Percentiles rank a stretch among this genome's conserved stretches.
Conservation (phyloP, 2,113 vertebrate species). For the Amazona guildingii region DNA sequence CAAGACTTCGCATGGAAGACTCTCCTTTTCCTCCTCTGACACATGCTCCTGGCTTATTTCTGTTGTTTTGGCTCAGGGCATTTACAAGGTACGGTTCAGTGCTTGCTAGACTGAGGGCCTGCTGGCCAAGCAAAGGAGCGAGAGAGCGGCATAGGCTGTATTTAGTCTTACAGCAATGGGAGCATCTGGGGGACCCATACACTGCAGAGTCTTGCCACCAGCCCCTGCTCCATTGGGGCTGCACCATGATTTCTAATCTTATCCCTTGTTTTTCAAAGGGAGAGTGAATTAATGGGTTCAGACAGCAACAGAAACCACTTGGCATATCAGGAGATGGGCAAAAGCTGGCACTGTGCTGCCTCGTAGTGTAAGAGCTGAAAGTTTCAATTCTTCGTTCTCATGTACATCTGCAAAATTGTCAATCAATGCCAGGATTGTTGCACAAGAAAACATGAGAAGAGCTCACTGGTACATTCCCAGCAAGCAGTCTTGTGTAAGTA, state of each 20-base stretch:
- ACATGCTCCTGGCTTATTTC: not conserved
- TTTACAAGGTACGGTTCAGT: not conserved
- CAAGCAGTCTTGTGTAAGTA: accelerated
- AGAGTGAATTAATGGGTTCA: not conserved
- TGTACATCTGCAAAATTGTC: not conserved
- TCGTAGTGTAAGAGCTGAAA: not conserved
- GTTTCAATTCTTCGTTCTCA: not conserved
- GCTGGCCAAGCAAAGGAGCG: not conserved
- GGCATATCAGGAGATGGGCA: not conserved
- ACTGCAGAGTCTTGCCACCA: not conserved
- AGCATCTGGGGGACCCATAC: not conserved
- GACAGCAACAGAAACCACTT: not conserved
- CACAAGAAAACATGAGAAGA: not conserved
- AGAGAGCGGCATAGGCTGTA: not conserved
- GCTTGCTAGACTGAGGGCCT: not conserved
- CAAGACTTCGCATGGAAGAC: not conserved
- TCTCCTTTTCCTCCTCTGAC: not conserved
- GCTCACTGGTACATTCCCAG: not conserved
- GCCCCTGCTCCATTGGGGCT: not conserved
- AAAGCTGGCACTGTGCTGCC: not conserved
- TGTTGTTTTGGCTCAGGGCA: not conserved
- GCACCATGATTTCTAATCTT: not conserved
- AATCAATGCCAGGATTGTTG: not conserved
- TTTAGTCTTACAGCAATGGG: not conserved
- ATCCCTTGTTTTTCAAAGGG: not conserved